phyloP scores from a whole-genome alignment of 2,888 invertebrate genomes.

The Phaonia tiefii region DNA sequence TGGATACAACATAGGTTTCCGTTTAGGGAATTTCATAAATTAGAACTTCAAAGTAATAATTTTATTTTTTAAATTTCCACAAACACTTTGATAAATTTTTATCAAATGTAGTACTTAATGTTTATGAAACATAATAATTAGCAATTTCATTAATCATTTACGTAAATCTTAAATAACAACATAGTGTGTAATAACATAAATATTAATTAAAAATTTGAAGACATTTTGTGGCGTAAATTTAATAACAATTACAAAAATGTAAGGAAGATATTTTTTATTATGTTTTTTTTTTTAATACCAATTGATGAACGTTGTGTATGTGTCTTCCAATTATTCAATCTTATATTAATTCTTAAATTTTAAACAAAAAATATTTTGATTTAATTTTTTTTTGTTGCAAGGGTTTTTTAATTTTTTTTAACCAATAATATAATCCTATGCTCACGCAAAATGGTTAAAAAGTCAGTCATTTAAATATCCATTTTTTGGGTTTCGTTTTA shows the following conservation, averaged over 20 bases:
- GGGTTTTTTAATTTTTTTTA: constrained; percentile 37
- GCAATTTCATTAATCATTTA: constrained; percentile 12
- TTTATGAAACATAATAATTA: constrained; percentile 26
- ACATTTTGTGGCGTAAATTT: constrained; percentile 65
- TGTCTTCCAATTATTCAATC: constrained; percentile 38
- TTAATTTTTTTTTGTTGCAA: constrained; percentile 37
- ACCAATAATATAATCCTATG: constrained; percentile 4
- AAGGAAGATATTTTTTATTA: constrained; percentile 49
- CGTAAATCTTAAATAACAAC: too few relatives aligned
- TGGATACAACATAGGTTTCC: too few relatives aligned
- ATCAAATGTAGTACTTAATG: not conserved
- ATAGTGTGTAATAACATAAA: constrained; percentile 12
- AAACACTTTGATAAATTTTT: not conserved
- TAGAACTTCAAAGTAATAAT: not conserved
- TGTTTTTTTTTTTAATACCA: not conserved
- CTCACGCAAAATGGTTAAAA: constrained; percentile 36
- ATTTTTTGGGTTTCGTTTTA: too few relatives aligned
- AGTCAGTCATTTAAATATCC: constrained; percentile 61
- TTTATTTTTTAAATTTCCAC: not conserved
- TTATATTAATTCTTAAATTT: constrained; percentile 32
- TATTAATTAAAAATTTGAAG: constrained; percentile 56
- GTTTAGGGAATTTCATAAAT: not conserved
- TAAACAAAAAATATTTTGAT: constrained; percentile 46
- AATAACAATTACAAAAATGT: constrained; percentile 46
- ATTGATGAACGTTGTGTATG: constrained; percentile 43